phyloP scores from a whole-genome alignment of 2,888 invertebrate species.

The Euclidia mi region DNA sequence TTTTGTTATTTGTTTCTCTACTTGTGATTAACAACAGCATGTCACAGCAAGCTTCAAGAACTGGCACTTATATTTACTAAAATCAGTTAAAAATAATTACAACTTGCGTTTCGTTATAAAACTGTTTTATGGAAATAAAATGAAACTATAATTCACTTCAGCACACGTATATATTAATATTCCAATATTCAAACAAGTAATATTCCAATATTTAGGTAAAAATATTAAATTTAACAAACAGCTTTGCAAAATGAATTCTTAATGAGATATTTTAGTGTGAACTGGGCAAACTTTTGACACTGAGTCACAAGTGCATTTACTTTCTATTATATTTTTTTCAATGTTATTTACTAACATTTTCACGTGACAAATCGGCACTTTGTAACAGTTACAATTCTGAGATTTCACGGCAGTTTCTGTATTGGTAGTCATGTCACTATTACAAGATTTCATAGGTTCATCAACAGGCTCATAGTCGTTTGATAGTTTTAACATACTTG shows the following conservation, averaged over 20 bases:
- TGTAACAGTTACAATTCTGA: conserved; percentile 73
- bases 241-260: neutral
- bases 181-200: neutral
- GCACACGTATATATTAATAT: no score
- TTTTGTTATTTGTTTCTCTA: no score
- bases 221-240: neutral
- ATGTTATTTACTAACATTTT: conserved; percentile 84
- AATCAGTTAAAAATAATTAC: no score
- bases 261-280: conserved; percentile 4
- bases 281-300: conserved; percentile 76
- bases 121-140: no score
- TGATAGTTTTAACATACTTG: conserved; percentile 52
- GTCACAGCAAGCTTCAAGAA: no score
- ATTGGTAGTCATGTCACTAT: conserved; percentile 28
- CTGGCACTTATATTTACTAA: no score
- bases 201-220: no score
- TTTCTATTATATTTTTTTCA: conserved; percentile 72
- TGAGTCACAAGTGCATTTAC: conserved; percentile 81
- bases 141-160: no score
- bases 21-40: no score
- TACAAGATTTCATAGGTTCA: conserved; percentile 30
- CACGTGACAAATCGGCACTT: conserved; percentile 83
- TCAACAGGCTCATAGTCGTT: conserved; percentile 55
- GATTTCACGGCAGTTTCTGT: conserved; percentile 18
- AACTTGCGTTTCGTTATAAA: no score